Evolutionary conservation across 2,797 vertebrate species (phyloP), one percentile per base, ranked within the genome.

Genomic region (Liparis tanakae): DNA sequence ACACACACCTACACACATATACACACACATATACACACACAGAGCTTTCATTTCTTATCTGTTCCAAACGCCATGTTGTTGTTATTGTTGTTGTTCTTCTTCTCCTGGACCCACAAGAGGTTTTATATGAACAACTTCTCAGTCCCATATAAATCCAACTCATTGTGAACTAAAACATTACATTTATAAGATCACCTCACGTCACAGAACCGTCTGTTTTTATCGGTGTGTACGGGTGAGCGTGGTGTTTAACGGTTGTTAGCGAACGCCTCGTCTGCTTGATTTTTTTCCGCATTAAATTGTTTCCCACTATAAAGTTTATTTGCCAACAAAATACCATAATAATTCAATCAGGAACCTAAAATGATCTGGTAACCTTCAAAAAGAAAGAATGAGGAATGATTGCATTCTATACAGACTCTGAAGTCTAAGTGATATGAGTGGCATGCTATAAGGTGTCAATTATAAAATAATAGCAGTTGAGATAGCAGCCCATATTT

Each of bases 401-500:
- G 7, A 59, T 22, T 41, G 37, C 12, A 5, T 48, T 74, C 14
- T 34, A 30, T 58, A 48, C 50, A 60, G 18, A 59, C 25, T 65
- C 14, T 22, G 10, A 30, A 59, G 20, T 65, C 14, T 22, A 12
- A 30, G 6, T 30, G 1, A 4, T 22, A 20, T 51, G 10, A 48
- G 48, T 12, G n/a, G 48, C n/a, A 65, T 25, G 50, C 17, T 22
- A 6, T 46, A 43, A 58, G 43, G 41, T 59, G 68, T 70, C 73
- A 67, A 6, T 76, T 65, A 39, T 2, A 12, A 50, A 18, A 20
- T 39, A 74, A 61, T 10, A 41, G 66, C 30, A n/a, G 22, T 30
- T 39, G 44, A 50, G 33, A n/a, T 20, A 9, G 48, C 48, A 72
- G 22, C 7, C 15, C 30, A 73, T 67, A 64, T 74, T 58, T 57